Evolutionary conservation across 2,113 vertebrate species (phyloP), one percentile per base, ranked within the genome.

Genomic region (Melanotaenia duboulayi): DNA sequence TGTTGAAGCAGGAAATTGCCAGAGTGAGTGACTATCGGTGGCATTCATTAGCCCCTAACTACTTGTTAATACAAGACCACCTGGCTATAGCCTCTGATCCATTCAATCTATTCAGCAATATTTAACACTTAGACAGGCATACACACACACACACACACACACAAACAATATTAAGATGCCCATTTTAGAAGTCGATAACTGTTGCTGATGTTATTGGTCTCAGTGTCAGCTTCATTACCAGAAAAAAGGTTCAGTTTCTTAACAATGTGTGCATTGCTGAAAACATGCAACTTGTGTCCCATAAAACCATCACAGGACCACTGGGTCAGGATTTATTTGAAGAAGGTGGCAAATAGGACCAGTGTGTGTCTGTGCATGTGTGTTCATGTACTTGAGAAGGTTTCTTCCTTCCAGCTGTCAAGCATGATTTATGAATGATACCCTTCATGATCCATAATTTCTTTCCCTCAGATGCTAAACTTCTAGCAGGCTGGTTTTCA

Each of bases 1-100:
- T 99, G 95, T 93, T 96, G 96, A 94, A 96, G 94, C 94, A 97
- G 91, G 92, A 97, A 96, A 97, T 96, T 93, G 92, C 87, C 91
- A 95, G 84, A 94, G 93, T 97, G 91, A 97, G 92, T 94, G 87
- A 90, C 91, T 93, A 93, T 95, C 93, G 93, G 92, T 76, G 87
- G 73, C 80, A 79, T 84, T 94, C 91, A 92, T 94, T 96, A 94
- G 87, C 58, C 82, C 74, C 81, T 90, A 92, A 91, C 92, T 90
- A 91, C 85, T 83, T 93, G 89, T 90, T 91, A 92, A 88, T 93
- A 71, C 88, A 88, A 89, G 91, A 92, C 78, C 91, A 89, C 86
- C 87, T 93, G 91, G 86, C 82, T 85, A 91, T 74, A 87, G 72
- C 54, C 44, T 92, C 89, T 87, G 82, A 94, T 94, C 87, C 92